A percentile compares a stretch with the other conserved stretches of the same genome.
phyloP scores from a whole-genome alignment of 2,888 invertebrate genomes.

The Tolmerus cingulatus region DNA sequence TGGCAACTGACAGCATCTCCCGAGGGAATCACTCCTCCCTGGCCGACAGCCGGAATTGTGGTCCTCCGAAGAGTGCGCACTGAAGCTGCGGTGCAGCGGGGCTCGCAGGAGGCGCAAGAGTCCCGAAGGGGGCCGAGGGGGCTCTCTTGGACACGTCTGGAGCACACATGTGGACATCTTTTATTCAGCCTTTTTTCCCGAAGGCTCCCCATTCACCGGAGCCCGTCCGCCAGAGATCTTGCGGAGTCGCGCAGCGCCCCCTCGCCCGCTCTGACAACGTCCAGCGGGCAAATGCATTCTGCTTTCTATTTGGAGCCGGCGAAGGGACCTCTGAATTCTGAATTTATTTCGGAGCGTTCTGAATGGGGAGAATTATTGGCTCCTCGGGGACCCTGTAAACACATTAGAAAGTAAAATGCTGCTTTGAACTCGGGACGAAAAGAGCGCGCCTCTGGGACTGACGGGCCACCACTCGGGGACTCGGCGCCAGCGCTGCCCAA shows the following conservation, averaged over 20 bases:
- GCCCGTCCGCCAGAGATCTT: neutral
- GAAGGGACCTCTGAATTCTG: conserved; percentile 16
- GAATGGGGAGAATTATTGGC: conserved; percentile 33
- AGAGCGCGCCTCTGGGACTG: neutral
- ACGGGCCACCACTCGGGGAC: neutral
- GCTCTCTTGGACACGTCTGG: conserved; percentile 23
- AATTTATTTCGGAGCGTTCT: conserved; percentile 29
- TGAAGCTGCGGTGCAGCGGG: neutral
- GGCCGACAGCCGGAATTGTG: neutral
- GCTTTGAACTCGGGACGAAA: neutral
- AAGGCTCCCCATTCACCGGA: neutral
- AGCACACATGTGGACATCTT: conserved; percentile 27
- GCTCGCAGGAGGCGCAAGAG: neutral
- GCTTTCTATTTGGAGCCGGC: conserved; percentile 7
- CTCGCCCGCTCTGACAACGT: neutral
- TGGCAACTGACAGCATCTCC: conserved; percentile 26
- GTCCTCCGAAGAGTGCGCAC: neutral
- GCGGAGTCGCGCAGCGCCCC: neutral
- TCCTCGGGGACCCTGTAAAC: conserved; percentile 9
- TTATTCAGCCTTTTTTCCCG: conserved; percentile 15
- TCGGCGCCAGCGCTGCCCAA: neutral
- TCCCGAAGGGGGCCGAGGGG: neutral
- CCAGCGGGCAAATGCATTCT: neutral
- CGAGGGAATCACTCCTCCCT: neutral
- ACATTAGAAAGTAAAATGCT: conserved; percentile 29